phyloP scores from a whole-genome alignment of 2,113 vertebrate species.

The Heterochromis multidens region DNA sequence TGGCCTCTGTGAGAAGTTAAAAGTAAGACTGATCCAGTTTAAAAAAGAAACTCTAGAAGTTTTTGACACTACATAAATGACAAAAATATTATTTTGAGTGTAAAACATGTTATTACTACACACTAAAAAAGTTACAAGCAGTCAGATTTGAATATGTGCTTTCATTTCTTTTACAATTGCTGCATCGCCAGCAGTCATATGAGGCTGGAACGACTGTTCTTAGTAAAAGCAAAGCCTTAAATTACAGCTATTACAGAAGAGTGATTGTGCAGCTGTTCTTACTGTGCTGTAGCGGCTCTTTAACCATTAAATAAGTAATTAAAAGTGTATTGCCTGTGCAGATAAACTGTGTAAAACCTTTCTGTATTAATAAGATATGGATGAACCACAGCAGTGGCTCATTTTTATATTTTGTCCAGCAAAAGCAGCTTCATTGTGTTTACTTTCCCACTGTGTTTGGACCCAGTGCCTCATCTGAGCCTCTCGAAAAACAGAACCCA shows the following conservation, averaged over 20 bases:
- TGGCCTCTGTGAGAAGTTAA: too few species aligned
- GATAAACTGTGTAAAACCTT: not conserved
- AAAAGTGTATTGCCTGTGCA: not conserved
- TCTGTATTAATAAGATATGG: not conserved
- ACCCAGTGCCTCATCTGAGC: not conserved
- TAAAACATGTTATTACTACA: not conserved
- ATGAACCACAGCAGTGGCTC: not conserved
- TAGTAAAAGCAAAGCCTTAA: not conserved
- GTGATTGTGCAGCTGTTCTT: not conserved
- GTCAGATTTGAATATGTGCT: not conserved
- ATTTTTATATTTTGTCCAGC: too few species aligned
- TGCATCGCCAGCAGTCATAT: not conserved
- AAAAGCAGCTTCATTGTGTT: not conserved
- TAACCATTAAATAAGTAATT: not conserved
- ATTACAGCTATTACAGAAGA: not conserved
- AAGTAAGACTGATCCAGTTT: accelerated
- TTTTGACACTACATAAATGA: not conserved
- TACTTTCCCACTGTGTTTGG: not conserved
- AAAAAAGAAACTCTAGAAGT: not conserved
- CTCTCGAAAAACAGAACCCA: not conserved
- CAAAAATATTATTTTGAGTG: not conserved
- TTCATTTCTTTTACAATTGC: not conserved
- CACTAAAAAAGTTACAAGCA: not conserved
- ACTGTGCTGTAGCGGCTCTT: not conserved
- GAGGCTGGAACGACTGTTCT: not conserved